Evolutionary conservation across 2,888 invertebrate species (phyloP), one percentile per base, ranked within the genome.

Genomic region (Bombylius discolor): DNA sequence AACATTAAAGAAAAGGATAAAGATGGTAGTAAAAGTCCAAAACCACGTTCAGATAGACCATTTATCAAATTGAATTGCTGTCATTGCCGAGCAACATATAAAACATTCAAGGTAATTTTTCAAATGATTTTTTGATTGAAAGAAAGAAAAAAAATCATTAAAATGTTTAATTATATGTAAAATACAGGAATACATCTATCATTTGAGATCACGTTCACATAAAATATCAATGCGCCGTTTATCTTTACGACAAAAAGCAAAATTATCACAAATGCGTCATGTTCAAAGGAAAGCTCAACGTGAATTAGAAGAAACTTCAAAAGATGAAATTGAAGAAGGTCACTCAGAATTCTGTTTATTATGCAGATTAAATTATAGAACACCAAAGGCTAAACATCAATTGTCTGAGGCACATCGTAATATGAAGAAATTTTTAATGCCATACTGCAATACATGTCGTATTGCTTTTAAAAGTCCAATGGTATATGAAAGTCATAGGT

Each of bases 391-490:
- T 58, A 82, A 85, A 58, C 91, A 91, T 78, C 86, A 87, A 67
- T 76, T 81, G 56, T 87, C 89, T 34, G 85, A 87, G 64, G 81
- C 87, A 42, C 90, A 91, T 68, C 83, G 87, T 72, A 85, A 85
- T 66, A 89, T 90, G 81, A 88, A 87, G 72, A 84, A 87, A 67
- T 89, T 90, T 74, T 76, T 91, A 59, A 84, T 87, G 80, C 90
- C 90, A 3, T 84, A 81, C 71, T 90, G 90, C 67, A 83, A 84
- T 65, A 79, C 84, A 51, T 91, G 90, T 70, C 82, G 84, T 58
- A 74, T 86, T 64, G 81, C 84, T 46, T 89, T 89, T 75, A 84
- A 87, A 64, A 87, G 88, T 61, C 88, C 90, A 13, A 89, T 90
- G 87, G 78, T 86, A 14, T 90, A 85, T 70, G 89, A 91, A 68